Evolutionary conservation across 2,113 vertebrate genomes (phyloP).

Genomic region (Oophaga pumilio): DNA sequence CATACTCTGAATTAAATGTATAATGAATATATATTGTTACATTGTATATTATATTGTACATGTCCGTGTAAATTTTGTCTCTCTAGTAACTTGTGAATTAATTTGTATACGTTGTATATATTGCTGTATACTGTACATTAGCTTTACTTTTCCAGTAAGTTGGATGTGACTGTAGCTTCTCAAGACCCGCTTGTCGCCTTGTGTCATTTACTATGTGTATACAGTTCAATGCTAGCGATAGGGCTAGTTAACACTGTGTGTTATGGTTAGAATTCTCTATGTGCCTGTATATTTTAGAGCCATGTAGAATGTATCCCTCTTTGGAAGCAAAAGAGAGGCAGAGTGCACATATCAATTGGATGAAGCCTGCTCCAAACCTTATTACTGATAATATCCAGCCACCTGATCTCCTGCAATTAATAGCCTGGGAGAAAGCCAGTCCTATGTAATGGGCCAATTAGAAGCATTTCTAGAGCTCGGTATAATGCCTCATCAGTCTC

Average conservation of each 20-base stretch:
- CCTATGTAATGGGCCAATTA: conserved; percentile 29
- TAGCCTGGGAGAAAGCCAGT: conserved; percentile 4
- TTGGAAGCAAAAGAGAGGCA: conserved; percentile 7
- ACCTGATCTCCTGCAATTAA: conserved; percentile 38
- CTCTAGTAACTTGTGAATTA: conserved; percentile 79
- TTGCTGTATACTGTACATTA: conserved; percentile 81
- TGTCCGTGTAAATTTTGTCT: conserved; percentile 91
- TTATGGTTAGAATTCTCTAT: conserved; percentile 34
- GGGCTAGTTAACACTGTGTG: conserved; percentile 54
- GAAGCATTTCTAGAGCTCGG: conserved; percentile 38
- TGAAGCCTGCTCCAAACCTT: conserved; percentile 37
- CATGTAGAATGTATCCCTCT: conserved; percentile 37
- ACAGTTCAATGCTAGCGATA: conserved; percentile 38
- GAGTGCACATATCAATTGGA: background rate
- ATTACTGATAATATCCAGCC: conserved; percentile 1
- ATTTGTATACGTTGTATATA: conserved; percentile 79
- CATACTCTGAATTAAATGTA: conserved; percentile 56
- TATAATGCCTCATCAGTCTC: conserved; percentile 31
- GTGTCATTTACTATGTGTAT: conserved; percentile 59
- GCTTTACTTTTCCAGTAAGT: conserved; percentile 78
- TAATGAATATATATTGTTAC: conserved; percentile 62
- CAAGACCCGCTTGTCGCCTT: conserved; percentile 59
- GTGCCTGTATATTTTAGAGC: conserved; percentile 13
- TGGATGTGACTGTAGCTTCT: conserved; percentile 57
- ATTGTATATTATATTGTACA: conserved; percentile 89